Evolutionary conservation across 35 echinoderm and acorn worm species (phyloP), one percentile per base, ranked within the genome.

Genomic region (Heliocidaris erythrogramma): DNA sequence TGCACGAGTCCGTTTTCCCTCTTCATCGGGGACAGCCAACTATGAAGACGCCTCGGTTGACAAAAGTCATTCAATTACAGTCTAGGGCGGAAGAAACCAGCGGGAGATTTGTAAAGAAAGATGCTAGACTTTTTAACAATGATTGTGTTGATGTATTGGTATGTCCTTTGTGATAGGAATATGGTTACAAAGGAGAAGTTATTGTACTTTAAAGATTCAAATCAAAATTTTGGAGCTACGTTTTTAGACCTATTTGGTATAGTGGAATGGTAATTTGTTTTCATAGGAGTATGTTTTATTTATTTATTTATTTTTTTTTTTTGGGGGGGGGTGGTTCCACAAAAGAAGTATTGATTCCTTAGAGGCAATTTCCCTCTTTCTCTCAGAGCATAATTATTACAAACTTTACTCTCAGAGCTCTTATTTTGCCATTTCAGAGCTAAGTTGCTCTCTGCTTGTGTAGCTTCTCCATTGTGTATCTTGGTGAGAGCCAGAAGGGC

Each of bases 11-110:
- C 65, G 3, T n/a, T 78, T 78, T 78, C 2, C 27, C 65, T 78
- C 65, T 78, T 78, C 65, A n/a, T 78, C 65, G 27, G 65, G 65
- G 65, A 78, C 27, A 78, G 65, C 65, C 27, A 78, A 24, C 65
- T 7, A 78, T 78, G 65, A 78, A 8, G 65, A 78, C 5, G 18
- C 65, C 65, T 78, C 65, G 27, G 65, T 78, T 78, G 65, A 78
- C 65, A 78, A 78, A 78, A n/a, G 65, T 78, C 65, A 78, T 78
- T 78, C 65, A 78, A 78, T 78, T 78, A 78, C 65, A 18, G 65
- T 78, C 65, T 78, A 78, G 65, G 65, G 65, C 65, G 65, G 65
- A 78, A 78, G 65, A 78, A 78, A 78, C 21, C 65, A 5, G 65
- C 17, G 27, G 65, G 65, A 78, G 65, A 21, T 78, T 78, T 78